Evolutionary conservation across 2,888 invertebrate species (phyloP), one percentile per base, ranked within the genome.

Genomic region (Macrosiphum euphorbiae): DNA sequence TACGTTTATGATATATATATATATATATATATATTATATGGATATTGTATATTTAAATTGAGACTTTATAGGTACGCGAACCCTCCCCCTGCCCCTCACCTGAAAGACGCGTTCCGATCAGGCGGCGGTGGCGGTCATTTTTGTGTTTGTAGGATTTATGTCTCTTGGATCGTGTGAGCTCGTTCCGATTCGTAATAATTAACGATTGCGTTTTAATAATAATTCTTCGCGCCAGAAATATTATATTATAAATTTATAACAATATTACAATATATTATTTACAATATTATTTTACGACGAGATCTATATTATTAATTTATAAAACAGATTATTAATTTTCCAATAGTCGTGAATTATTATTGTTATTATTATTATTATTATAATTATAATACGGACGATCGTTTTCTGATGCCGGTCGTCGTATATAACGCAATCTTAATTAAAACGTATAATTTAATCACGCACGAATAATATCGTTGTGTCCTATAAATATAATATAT

Each of bases 361-460:
- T 44, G 26, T 86, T 44, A 26, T 86, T 86, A 35, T 84, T 84
- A 44, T 86, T 86, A 44, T 86, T 86, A n/a, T 67, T 3, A 85
- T 41, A 26, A 44, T 47, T 86, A 47, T 47, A 28, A 47, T 86
- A 47, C 47, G 0, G 86, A n/a, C 47, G 50, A 47, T 87, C 86
- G 86, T 87, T 87, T 88, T 88, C 88, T 88, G 28, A 28, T 35
- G 41, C 35, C 41, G 88, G 41, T 55, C 55, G 55, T 47, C 44
- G 16, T 41, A 8, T 67, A 67, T 26, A 50, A 20, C 5, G 3
- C n/a, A 78, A 50, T 90, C 67, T 90, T 90, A 90, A 90, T 90
- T 90, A 52, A 90, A 78, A 90, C 50, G 41, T 35, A 35, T 90
- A 67, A 47, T 87, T 87, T 87, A 87, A 87, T 87, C 90, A 24